Evolutionary conservation across 1,140 invertebrate genomes (phyloP), one percentile per base, ranked within the genome.

Genomic region (Cataglyphis hispanica): DNA sequence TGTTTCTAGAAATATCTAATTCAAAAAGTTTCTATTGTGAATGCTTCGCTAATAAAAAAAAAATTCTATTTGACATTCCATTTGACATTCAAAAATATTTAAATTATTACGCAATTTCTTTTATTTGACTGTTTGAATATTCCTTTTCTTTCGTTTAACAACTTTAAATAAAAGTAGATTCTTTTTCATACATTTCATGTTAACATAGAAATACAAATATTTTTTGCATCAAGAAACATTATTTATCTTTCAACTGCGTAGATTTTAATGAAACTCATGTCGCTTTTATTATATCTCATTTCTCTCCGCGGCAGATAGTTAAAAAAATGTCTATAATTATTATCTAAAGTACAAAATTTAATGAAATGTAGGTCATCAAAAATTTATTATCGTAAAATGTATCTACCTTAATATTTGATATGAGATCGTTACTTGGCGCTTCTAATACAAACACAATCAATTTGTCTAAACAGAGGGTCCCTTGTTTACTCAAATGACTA

Each of bases 1-100:
- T 67, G 76, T 31, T 53, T 10, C 43, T 53, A 50, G 61, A 66
- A 78, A 77, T 66, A 53, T 67, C 53, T 4, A 67, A 78, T 78
- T 50, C 25, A 13, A 34, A 22, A 50, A 78, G 76, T 80, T 78
- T 50, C n/a, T 27, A 50, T 34, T 53, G 61, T 25, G 43, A 31
- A 53, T 66, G n/a, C 8, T 66, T 31, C 3, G 3, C 27, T 78
- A 2, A 66, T 53, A 19, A 50, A 66, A n/a, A 19, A 37, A 37
- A 50, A n/a, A 66, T 80, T 67, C 3, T 19, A 27, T n/a, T n/a
- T n/a, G n/a, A n/a, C n/a, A n/a, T n/a, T n/a, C 13, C 67, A 31
- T 56, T 43, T 3, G 22, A 11, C 10, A 34, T 72, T 72, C 37
- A 58, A 31, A 8, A 72, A 43, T 61, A 46, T 40, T 50, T 31